Evolutionary conservation across 2,888 invertebrate species (phyloP), one percentile per base, ranked within the genome.

Genomic region (Mesochorus sp.): DNA sequence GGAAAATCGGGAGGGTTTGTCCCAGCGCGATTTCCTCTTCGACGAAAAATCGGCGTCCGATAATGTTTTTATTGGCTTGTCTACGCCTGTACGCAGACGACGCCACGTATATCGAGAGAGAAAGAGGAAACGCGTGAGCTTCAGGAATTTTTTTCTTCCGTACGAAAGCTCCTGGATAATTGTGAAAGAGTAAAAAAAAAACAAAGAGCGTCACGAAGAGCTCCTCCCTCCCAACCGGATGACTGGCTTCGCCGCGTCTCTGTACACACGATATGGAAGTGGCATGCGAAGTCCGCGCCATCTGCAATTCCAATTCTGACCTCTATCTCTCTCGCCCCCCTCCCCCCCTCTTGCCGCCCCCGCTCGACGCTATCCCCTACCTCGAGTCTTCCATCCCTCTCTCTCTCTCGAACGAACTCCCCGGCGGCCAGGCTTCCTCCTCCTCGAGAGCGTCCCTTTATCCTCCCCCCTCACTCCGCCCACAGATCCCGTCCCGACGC

Each of bases 261-360:
- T n/a, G n/a, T n/a, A n/a, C n/a, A n/a, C n/a, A n/a, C n/a, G n/a
- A n/a, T n/a, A 80, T 39, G 68, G 80, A 76, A 79, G 79, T 82
- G 85, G 86, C 85, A 86, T 82, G 70, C 76, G 79, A 79, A 82
- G 51, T 17, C 37, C 37, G 87, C 88, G 88, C 88, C 88, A 88
- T 88, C 88, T 88, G 88, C 86, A 87, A 87, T 87, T 86, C 85
- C 85, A 82, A 85, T 85, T 81, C 82, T 84, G 84, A 80, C 83
- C 82, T 84, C 85, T 85, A 74, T 68, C 76, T 73, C 82, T 72
- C 80, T 68, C 66, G 76, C 78, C 79, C 74, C 80, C 82, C 75
- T 64, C 76, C 80, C 80, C 76, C 77, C 80, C 82, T 73, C 68
- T 80, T 49, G 57, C 64, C 49, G 31, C n/a, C n/a, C n/a, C 68